These are phyloP conservation scores for Melipona quadrifasciata DNA, from an alignment of 1,140 invertebrate genomes.

Conservation along the genomic window DNA sequence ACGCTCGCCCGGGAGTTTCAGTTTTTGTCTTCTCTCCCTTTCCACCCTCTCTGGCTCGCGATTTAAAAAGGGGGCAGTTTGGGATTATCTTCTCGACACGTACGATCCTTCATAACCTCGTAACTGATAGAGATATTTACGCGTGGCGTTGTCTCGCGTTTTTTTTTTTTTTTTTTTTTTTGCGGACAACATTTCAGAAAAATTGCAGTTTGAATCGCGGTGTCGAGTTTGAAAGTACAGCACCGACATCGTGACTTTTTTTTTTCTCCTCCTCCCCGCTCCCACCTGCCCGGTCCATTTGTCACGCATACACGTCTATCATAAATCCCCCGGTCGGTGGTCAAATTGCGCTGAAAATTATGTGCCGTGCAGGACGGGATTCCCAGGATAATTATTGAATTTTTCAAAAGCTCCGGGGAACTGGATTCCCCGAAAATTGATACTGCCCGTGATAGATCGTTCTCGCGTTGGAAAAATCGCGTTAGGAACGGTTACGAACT, in stretches of 20 bases:
- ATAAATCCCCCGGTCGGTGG: neutral
- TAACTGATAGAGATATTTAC: constrained; percentile 13
- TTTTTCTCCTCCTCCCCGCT: too few species aligned
- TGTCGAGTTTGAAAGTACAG: constrained; percentile 20
- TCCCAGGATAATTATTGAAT: constrained; percentile 5
- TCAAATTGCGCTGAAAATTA: constrained; percentile 22
- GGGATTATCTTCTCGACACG: neutral
- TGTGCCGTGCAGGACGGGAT: neutral
- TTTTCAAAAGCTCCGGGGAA: neutral
- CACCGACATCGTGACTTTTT: constrained; percentile 4
- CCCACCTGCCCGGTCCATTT: neutral
- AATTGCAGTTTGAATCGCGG: constrained; percentile 32
- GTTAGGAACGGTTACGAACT: neutral
- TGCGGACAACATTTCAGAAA: constrained; percentile 15
- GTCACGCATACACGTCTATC: neutral
- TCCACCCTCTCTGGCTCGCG: neutral
- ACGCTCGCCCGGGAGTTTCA: neutral
- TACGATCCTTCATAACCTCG: neutral
- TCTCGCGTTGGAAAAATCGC: neutral
- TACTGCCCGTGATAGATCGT: neutral
- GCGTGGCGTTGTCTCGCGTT: neutral
- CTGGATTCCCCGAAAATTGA: neutral
- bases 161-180: too few species aligned
- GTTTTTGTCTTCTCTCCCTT: neutral
- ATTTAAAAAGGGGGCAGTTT: neutral